Base-by-base conservation (phyloP, 2,888 invertebrate genomes). In the Busseola fusca region DNA sequence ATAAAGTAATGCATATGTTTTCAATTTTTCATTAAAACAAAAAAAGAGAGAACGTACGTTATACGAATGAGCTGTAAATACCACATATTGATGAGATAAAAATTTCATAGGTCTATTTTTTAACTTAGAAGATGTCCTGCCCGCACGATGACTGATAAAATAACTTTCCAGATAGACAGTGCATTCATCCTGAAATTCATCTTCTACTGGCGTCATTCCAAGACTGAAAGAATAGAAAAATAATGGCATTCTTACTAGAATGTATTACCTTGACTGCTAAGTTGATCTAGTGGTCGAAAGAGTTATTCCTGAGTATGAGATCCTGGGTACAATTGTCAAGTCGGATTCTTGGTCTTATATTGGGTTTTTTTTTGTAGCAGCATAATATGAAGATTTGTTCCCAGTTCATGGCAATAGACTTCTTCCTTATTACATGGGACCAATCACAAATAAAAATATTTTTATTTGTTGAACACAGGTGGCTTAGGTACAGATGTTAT, bases 211-310 rank as follows among this genome's bases (percentile, higher is more conserved):
- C 21, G 42, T 45, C 59, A 71, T 45, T n/a, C 37, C n/a, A 40
- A 59, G 42, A 34, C 50, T 30, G n/a, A n/a, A n/a, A n/a, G n/a
- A n/a, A n/a, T 10, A n/a, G 10, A 50, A 40, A 57, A 69, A 50
- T 48, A 70, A 70, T 58, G 57, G 18, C 30, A 42, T 9, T 50
- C n/a, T n/a, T 21, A 59, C 5, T 48, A 58, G 37, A 69, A n/a
- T 65, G 3, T 54, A 54, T 48, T 45, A 18, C 18, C 18, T 18
- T 45, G 18, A n/a, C n/a, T n/a, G n/a, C n/a, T n/a, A n/a, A 16
- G 6, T 45, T 1, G 21, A 1, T 50, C 10, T n/a, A 48, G 48
- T n/a, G 21, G 21, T 10, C 21, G 21, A 45, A 21, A 48, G 48
- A 6, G 45, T 3, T 48, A 48, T 21, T 10, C n/a, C n/a, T 21